A percentile compares a stretch with the other conserved stretches of the same genome.
Conservation (phyloP, 2,797 vertebrate genomes). For the Pseudomugil tenellus region DNA sequence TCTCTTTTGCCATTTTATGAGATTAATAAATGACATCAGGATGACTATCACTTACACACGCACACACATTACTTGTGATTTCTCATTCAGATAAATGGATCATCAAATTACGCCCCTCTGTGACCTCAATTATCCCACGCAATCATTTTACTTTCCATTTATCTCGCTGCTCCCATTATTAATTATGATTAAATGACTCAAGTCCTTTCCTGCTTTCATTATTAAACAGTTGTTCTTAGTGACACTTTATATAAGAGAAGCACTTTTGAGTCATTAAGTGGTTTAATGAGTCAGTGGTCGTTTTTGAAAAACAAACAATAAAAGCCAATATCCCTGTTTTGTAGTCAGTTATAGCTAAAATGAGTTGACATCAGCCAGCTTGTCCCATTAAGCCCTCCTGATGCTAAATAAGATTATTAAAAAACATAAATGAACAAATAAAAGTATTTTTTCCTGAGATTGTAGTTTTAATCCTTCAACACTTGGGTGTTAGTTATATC, state of each 20-base stretch:
- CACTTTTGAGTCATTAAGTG: not conserved
- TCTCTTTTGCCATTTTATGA: slow-evolving; percentile 23
- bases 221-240: not conserved
- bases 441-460: slow-evolving; percentile 15
- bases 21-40: slow-evolving; percentile 1
- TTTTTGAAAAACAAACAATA: not conserved
- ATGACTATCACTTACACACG: slow-evolving; percentile 10
- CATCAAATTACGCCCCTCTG: slow-evolving; percentile 29
- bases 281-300: not conserved
- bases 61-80: slow-evolving; percentile 6
- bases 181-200: not conserved
- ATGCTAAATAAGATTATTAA: not conserved
- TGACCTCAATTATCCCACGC: slow-evolving; percentile 49
- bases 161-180: not conserved
- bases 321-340: not conserved
- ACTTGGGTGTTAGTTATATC: slow-evolving; percentile 11
- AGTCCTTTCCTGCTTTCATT: not conserved
- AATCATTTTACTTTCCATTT: slow-evolving; percentile 25
- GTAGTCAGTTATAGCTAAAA: not conserved
- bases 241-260: not conserved
- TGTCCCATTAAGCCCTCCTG: not conserved
- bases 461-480: slow-evolving; percentile 22
- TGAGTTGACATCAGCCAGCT: not conserved
- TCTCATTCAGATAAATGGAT: slow-evolving; percentile 29
- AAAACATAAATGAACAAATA: not conserved